Evolutionary conservation across 2,888 invertebrate species (phyloP), one percentile per base, ranked within the genome.

Genomic region (Cybosia mesomella): DNA sequence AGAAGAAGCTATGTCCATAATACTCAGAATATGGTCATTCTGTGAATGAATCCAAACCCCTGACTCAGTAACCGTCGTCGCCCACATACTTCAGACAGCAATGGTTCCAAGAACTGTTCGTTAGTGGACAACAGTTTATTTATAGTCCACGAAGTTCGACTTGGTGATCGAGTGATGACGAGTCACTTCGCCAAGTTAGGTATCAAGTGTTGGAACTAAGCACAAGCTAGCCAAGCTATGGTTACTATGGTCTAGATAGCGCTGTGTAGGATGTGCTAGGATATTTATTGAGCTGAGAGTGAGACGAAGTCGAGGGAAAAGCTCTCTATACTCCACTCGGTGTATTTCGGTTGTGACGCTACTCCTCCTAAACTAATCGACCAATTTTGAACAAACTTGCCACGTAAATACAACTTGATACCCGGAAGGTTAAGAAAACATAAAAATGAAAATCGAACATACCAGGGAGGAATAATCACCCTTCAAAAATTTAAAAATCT

Each of bases 41-140:
- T 11, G 54, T 54, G 54, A 63, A 22, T 49, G 54, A 36, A 63
- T 34, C 21, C 7, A 22, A 54, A 34, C 43, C 18, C 54, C 54
- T 63, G 63, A 63, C 22, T 63, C 53, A 62, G 54, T 2, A 63
- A 22, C 54, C 36, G 34, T 63, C 54, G n/a, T n/a, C 54, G 32
- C 63, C 49, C 32, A 62, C 49, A 21, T 28, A 53, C 61, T 32
- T 24, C 36, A 21, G 5, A 57, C 39, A 64, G 43, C 28, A 34
- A 34, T 15, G 15, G 32, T 43, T 64, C 64, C 9, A 1, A 58
- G 43, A 64, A 64, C 21, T 21, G 39, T 4, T 5, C 28, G 10
- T 54, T 22, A 32, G 13, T 62, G 32, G 36, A 62, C 22, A 34
- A 8, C 24, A 18, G 53, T 53, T 54, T 53, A 49, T 62, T 62